phyloP scores from a whole-genome alignment of 2,797 vertebrate genomes.

The Chaenodraco wilsoni region DNA sequence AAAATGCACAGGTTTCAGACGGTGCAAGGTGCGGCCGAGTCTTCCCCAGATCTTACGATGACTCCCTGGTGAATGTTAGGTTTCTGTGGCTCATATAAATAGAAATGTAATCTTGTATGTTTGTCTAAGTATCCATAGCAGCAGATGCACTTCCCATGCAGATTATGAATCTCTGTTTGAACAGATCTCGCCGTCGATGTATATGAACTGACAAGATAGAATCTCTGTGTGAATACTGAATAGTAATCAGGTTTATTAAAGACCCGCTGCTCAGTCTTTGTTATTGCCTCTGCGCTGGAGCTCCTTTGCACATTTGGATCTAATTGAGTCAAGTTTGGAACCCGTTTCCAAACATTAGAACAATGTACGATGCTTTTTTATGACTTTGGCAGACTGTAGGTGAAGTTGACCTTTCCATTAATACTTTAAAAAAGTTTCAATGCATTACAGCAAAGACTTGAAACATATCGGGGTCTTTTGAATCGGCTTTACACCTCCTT shows the following conservation, averaged over 20 bases:
- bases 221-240: constrained; percentile 68
- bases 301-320: constrained; percentile 35
- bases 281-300: constrained; percentile 35
- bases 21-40: constrained; percentile 56
- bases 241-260: constrained; percentile 76
- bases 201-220: constrained; percentile 76
- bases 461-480: constrained; percentile 23
- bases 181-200: constrained; percentile 81
- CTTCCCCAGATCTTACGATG: constrained; percentile 68
- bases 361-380: constrained; percentile 3
- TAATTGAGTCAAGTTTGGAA: constrained; percentile 32
- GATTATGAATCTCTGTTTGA: constrained; percentile 86
- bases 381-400: background rate
- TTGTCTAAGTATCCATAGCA: constrained; percentile 85
- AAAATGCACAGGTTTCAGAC: constrained; percentile 43
- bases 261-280: constrained; percentile 41
- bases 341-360: constrained; percentile 12
- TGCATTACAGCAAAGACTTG: constrained; percentile 13
- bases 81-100: constrained; percentile 84
- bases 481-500: constrained; percentile 44
- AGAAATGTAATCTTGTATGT: constrained; percentile 90
- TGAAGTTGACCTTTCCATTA: constrained; percentile 6
- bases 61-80: constrained; percentile 81
- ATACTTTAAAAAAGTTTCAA: background rate
- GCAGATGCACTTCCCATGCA: constrained; percentile 82